Evolutionary conservation across 2,797 vertebrate genomes (phyloP).

Genomic region (Natrix natrix): DNA sequence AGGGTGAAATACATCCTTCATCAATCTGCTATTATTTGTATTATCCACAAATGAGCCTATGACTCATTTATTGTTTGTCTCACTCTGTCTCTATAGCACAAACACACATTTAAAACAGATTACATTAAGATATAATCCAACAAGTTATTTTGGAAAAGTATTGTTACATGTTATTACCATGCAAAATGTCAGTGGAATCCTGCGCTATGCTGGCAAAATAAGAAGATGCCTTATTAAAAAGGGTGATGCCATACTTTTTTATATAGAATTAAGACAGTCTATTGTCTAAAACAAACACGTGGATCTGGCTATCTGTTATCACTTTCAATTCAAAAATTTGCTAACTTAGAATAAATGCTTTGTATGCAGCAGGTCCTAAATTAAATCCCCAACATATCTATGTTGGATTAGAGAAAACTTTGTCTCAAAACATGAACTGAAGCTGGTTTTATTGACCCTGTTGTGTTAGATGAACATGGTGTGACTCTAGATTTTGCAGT

Average conservation of each 20-base stretch:
- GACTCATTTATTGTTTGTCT: not conserved
- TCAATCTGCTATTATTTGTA: not conserved
- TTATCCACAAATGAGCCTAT: not conserved
- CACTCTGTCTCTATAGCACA: not conserved
- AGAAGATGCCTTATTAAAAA: not conserved
- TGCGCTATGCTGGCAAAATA: not conserved
- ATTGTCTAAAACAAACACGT: not conserved
- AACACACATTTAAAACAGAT: not conserved
- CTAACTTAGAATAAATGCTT: not conserved
- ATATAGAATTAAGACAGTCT: not conserved
- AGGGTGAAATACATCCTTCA: not conserved
- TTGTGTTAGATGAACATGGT: not conserved
- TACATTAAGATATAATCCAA: not conserved
- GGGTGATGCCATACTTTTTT: not conserved
- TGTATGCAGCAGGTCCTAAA: not conserved
- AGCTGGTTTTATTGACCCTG: not conserved
- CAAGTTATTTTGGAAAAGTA: not conserved
- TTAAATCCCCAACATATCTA: not conserved
- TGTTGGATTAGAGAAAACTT: not conserved
- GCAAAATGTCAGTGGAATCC: not conserved
- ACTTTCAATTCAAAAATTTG: not conserved
- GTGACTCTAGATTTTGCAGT: not conserved
- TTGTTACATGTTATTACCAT: not conserved
- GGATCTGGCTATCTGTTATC: not conserved
- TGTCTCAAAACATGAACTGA: not conserved